Percentiles rank a stretch among this genome's conserved stretches.
phyloP scores from a whole-genome alignment of 2,888 invertebrate species.

The Oscheius onirici region DNA sequence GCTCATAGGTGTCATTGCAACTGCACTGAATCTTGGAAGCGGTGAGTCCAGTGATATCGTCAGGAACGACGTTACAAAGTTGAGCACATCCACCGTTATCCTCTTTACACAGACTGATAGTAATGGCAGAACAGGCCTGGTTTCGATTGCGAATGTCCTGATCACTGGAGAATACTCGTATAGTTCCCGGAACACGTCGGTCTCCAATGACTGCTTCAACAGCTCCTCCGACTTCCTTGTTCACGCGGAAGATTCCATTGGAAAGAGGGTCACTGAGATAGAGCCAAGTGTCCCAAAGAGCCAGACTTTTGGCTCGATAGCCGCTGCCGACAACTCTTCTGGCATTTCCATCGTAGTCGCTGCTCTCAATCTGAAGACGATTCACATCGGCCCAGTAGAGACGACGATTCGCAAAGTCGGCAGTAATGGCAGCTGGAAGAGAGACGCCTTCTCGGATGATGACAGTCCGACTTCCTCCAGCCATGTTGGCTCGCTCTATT shows the following conservation, averaged over 20 bases:
- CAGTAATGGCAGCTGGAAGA: constrained; percentile 92
- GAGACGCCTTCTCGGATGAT: constrained; percentile 89
- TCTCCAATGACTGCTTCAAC: constrained; percentile 91
- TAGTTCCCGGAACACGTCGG: constrained; percentile 77
- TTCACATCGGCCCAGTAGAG: constrained; percentile 93
- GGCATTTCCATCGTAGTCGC: constrained; percentile 86
- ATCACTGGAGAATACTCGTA: constrained; percentile 69
- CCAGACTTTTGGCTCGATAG: constrained; percentile 68
- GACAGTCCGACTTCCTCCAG: constrained; percentile 83
- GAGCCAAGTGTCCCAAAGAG: constrained; percentile 69
- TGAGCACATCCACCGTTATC: constrained; percentile 89
- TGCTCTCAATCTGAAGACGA: constrained; percentile 88
- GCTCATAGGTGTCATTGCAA: constrained; percentile 85
- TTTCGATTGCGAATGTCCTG: constrained; percentile 61
- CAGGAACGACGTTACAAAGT: constrained; percentile 34
- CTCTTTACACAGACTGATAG: constrained; percentile 84
- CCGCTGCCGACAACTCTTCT: constrained; percentile 74
- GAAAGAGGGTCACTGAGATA: constrained; percentile 71
- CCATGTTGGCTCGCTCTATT: constrained; percentile 94
- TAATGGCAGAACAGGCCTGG: constrained; percentile 65
- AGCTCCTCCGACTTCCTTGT: constrained; percentile 77
- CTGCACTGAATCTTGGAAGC: constrained; percentile 82
- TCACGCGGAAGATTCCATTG: constrained; percentile 89
- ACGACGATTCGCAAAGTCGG: constrained; percentile 88
- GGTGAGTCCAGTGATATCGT: constrained; percentile 47